Percentiles rank a stretch among this genome's conserved stretches.
Evolutionary conservation across 2,888 invertebrate species (phyloP).

Genomic region (Brenthis hecate): DNA sequence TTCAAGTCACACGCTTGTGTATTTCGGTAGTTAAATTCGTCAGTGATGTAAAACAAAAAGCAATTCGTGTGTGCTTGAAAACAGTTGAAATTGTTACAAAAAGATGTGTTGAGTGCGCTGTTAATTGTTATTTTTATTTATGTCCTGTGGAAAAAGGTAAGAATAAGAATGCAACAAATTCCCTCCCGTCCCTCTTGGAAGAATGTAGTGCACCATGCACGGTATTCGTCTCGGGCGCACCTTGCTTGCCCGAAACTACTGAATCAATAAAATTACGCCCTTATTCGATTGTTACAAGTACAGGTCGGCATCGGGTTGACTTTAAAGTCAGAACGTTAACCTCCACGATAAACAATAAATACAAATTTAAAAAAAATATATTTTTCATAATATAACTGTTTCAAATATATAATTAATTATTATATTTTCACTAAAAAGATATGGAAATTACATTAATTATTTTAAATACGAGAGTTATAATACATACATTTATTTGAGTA

Average conservation of each 20-base stretch:
- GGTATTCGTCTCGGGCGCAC: conserved; percentile 69
- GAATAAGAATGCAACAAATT: conserved; percentile 75
- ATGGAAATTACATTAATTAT: too few species aligned
- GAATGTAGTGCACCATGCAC: conserved; percentile 73
- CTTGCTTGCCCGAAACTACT: conserved; percentile 56
- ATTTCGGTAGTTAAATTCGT: conserved; percentile 50
- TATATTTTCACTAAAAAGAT: not conserved
- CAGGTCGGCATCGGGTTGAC: conserved; percentile 31
- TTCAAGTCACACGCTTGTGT: conserved; percentile 65
- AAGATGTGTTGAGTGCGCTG: conserved; percentile 55
- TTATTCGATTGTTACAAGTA: conserved; percentile 38
- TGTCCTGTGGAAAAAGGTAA: conserved; percentile 63
- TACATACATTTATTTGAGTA: too few species aligned
- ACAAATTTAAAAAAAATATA: conserved; percentile 3
- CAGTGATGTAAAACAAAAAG: conserved; percentile 75
- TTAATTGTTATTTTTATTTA: conserved; percentile 39
- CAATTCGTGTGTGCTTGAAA: conserved; percentile 52
- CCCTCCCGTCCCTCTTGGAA: conserved; percentile 76
- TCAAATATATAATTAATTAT: not conserved
- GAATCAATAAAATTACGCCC: conserved; percentile 40
- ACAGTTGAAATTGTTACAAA: conserved; percentile 55
- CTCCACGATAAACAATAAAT: conserved; percentile 17
- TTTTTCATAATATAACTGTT: not conserved
- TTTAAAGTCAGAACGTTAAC: conserved; percentile 24
- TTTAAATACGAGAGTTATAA: too few species aligned